phyloP scores from a whole-genome alignment of 2,113 vertebrate species.

The Irena cyanogastra region DNA sequence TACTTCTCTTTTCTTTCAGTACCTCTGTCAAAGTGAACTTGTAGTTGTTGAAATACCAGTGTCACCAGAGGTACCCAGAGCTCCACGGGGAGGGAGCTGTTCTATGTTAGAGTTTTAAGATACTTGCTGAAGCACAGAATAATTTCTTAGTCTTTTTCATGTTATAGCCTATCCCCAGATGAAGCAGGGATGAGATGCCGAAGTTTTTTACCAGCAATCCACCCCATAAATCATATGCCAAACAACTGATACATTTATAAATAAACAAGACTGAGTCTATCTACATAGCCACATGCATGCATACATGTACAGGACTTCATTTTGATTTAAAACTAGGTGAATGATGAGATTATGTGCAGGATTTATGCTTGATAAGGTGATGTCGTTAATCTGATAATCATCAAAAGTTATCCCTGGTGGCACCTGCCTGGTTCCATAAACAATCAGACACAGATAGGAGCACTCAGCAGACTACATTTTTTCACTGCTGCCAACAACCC shows the following conservation, averaged over 20 bases:
- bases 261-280: neutral
- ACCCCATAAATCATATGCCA: neutral
- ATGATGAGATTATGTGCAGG: neutral
- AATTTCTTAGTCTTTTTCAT: neutral
- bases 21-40: neutral
- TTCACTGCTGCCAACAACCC: neutral
- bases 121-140: neutral
- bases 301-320: neutral
- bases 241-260: neutral
- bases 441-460: neutral
- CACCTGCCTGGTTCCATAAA: neutral
- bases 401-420: neutral
- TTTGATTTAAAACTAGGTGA: neutral
- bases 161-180: neutral
- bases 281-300: accelerated
- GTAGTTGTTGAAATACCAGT: neutral
- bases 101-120: neutral
- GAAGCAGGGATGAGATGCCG: neutral
- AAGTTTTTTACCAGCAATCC: neutral
- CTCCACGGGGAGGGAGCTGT: neutral
- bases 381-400: too few relatives aligned
- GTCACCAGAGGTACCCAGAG: neutral
- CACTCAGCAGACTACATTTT: neutral
- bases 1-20: neutral
- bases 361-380: too few relatives aligned